phyloP scores from a whole-genome alignment of 1,140 invertebrate species.

The Littorina saxatilis region DNA sequence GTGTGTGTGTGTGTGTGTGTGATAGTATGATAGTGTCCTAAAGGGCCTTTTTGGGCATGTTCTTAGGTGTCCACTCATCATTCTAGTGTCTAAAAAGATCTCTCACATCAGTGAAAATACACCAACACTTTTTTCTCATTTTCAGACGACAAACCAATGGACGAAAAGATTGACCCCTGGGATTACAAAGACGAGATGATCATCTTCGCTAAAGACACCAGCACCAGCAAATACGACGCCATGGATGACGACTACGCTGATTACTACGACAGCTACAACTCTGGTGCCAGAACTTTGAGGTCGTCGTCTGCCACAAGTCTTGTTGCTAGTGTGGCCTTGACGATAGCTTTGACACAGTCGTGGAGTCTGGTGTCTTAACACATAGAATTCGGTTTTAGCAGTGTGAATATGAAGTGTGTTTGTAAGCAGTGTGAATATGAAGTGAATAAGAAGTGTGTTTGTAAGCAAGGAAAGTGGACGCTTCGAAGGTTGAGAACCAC shows the following conservation, averaged over 20 bases:
- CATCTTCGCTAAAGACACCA: background rate
- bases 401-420: no score
- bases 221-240: background rate
- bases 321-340: no score
- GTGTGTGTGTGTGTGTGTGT: constrained; percentile 2
- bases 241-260: constrained; percentile 12
- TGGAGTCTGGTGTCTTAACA: no score
- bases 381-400: no score
- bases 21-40: background rate
- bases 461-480: no score
- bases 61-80: background rate
- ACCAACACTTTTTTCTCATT: background rate
- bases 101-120: background rate
- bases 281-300: no score
- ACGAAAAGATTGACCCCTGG: constrained; percentile 12
- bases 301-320: no score
- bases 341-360: no score
- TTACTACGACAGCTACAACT: constrained; percentile 10
- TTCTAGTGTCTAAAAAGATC: background rate
- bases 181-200: constrained; percentile 34
- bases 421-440: no score
- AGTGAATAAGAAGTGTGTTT: no score
- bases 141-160: constrained; percentile 20
- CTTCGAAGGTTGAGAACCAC: no score
- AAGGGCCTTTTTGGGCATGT: no score